These are phyloP conservation scores for Amorpha juglandis DNA, from an alignment of 2,888 invertebrate species.

Conservation along the genomic window DNA sequence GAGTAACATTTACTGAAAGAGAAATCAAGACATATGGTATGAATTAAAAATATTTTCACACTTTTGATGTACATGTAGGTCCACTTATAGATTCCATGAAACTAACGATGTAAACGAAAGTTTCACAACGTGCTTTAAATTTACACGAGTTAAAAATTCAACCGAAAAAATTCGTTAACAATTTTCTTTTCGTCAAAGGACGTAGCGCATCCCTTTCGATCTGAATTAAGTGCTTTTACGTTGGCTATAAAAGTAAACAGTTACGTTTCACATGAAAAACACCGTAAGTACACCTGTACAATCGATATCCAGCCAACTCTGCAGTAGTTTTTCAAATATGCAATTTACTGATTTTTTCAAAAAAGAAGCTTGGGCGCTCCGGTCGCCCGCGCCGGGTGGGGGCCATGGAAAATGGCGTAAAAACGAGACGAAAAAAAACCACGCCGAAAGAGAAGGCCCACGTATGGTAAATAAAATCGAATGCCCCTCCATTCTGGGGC, in stretches of 20 bases:
- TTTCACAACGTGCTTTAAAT: constrained; percentile 15
- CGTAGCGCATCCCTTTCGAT: constrained; percentile 22
- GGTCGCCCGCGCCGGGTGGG: constrained; percentile 62
- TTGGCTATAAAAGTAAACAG: constrained; percentile 32
- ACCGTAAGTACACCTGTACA: constrained; percentile 46
- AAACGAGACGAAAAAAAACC: constrained; percentile 63
- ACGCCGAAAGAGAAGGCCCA: constrained; percentile 69
- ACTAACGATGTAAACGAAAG: constrained; percentile 16
- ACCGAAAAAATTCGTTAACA: constrained; percentile 25
- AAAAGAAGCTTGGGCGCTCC: constrained; percentile 59
- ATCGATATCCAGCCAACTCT: constrained; percentile 49
- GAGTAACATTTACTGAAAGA: no score
- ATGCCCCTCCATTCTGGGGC: constrained; percentile 42
- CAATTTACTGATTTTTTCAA: constrained; percentile 79
- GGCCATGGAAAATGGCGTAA: constrained; percentile 72
- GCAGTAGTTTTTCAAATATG: constrained; percentile 82
- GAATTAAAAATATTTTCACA: no score
- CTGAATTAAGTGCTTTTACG: constrained; percentile 20
- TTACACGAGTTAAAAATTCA: constrained; percentile 22
- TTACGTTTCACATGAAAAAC: constrained; percentile 38
- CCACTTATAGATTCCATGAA: neutral
- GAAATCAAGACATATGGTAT: no score
- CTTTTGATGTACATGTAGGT: no score
- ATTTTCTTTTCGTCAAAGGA: constrained; percentile 24
- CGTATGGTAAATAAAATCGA: constrained; percentile 76